Evolutionary conservation across 2,797 vertebrate species (phyloP), one percentile per base, ranked within the genome.

Genomic region (Smutsia gigantea): DNA sequence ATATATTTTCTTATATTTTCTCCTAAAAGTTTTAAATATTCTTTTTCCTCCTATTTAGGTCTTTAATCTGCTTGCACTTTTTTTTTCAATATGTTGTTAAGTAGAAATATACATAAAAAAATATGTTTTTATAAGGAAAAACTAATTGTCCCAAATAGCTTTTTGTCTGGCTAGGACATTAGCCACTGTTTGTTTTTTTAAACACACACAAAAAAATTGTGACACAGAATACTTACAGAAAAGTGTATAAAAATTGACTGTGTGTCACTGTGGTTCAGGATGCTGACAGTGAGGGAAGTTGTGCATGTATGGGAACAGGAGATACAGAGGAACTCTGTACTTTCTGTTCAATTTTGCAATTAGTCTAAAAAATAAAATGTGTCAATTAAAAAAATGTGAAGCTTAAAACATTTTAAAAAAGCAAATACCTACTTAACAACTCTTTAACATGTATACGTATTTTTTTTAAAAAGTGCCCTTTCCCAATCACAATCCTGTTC

Each of bases 1-100:
- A 93, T 88, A 86, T 86, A 11, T 79, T 61, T 89, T 81, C 37
- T 31, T 74, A 29, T 46, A 68, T 71, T 87, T 69, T 91, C 68
- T 69, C 61, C 29, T 12, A 90, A 64, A 84, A n/a, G 13, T 87
- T 87, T 69, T 66, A 79, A 93, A 27, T 72, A 61, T 90, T 51
- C 1, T 59, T 86, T 82, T 66, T 14, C 51, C 39, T 39, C 8
- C 34, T 75, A 87, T 53, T 84, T 68, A 53, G 12, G 13, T 91
- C 77, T 95, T 92, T 53, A n/a, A 75, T 77, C 31, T 68, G 66
- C n/a, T 29, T 66, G 25, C 23, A 94, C 39, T 6, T 59, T 72
- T 49, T 59, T 64, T 72, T 79, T 57, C 55, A 29, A n/a, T 31
- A 78, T 25, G 39, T 14, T 49, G 8, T 74, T 3, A 90, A 84